Evolutionary conservation across 2,113 vertebrate species (phyloP), one percentile per base, ranked within the genome.

Genomic region (Hymenochirus boettgeri): DNA sequence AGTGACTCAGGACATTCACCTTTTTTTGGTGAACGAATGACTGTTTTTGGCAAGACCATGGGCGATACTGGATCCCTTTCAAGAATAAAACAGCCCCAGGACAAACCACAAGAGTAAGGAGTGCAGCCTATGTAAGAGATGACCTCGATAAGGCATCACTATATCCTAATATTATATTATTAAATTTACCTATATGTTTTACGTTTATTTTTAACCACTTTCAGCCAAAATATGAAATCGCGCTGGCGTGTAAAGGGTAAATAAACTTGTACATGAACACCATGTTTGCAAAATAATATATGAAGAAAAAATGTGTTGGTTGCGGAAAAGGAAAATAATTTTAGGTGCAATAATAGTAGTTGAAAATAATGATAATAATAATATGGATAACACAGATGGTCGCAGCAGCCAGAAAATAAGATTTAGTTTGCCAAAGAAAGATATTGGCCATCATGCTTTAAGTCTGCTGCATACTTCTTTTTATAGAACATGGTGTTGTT

Each of bases 401-500:
- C 73, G 19, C 33, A 1, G 1, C 2, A 15, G 74, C 73, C 74
- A 79, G 72, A 73, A 75, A 61, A 57, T 75, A 75, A 76, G 45
- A 42, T 60, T 62, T 71, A 76, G 50, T 57, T 63, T 76, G 72
- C 74, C 72, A 80, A 72, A 65, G 76, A n/a, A n/a, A 61, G 27
- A 45, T 37, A 71, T 73, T 76, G 78, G 71, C 76, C 79, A 69
- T 62, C 0, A 0, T 72, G 54, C 42, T 46, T 70, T 29, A 27
- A 72, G 74, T 71, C 65, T 65, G 72, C 70, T 74, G 63, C 39
- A 73, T 54, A 57, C 35, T 56, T n/a, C 65, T 80, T 80, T 80
- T 77, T 77, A 75, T 74, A 80, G 70, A 74, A 12, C 59, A 48
- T 61, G 46, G 62, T 76, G 51, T 60, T 60, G 23, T 60, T 67